Evolutionary conservation across 2,797 vertebrate species (phyloP), one percentile per base, ranked within the genome.

Genomic region (Moxostoma hubbsi): DNA sequence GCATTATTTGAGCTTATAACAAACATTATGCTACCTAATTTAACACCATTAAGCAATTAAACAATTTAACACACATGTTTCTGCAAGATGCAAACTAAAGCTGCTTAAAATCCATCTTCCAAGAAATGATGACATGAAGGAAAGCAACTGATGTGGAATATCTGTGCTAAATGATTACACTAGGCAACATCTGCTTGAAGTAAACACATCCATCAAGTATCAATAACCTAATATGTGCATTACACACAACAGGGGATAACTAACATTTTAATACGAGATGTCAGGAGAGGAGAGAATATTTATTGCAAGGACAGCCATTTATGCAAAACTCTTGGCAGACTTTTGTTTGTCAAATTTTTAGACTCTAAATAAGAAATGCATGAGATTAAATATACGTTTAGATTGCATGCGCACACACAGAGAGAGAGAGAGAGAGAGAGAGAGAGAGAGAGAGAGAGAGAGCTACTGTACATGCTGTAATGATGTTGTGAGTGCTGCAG

Each of bases 141-240:
- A 57, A 57, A 36, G 36, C 47, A 58, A 49, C 64, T 82, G 81
- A 87, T 82, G 64, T 45, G 12, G 85, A 84, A 75, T 87, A 69
- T 43, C 75, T 57, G 51, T 63, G 63, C 49, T 73, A 74, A 75
- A 66, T 82, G 57, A 89, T 87, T 72, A 75, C 72, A 82, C 86
- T 77, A 85, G 83, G 85, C 77, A 88, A 82, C 90, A 88, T 83
- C 79, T 80, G 79, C 43, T 80, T 69, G 85, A 86, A 83, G 84
- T 86, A 90, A 91, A 92, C 89, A 90, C 90, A 92, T 93, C 87
- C 84, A 93, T 92, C 92, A 92, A 66, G 73, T 54, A 70, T 86
- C 69, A 79, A 88, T 89, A 77, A 89, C 90, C 81, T 85, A 83
- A 89, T 87, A 86, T 84, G 84, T 81, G 85, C 65, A 73, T 82